These are phyloP conservation scores for Tadarida brasiliensis DNA, from an alignment of 2,797 vertebrate genomes.

Conservation along the genomic window DNA sequence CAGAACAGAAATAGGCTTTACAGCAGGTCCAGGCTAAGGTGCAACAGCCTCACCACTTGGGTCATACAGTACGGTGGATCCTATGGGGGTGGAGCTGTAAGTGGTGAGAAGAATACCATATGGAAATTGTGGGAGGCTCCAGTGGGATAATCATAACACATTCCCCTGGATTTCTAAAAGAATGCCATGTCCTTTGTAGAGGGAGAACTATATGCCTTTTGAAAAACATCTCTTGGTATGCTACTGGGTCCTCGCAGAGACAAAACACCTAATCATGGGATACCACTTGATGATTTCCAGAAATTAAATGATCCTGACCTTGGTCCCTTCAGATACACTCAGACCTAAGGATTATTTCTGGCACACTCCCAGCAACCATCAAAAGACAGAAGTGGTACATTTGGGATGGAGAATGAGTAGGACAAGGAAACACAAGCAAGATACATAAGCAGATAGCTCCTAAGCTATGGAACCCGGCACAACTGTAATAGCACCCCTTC, in stretches of 20 bases:
- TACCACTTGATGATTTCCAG: neutral
- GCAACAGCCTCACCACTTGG: rapidly evolving
- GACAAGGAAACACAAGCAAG: neutral
- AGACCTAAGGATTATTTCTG: neutral
- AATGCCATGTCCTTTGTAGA: neutral
- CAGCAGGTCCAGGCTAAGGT: neutral
- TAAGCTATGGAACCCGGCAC: neutral
- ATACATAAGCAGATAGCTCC: neutral
- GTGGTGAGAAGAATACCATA: neutral
- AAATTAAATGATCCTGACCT: neutral
- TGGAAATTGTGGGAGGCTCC: neutral
- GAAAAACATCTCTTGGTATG: neutral
- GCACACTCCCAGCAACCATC: neutral
- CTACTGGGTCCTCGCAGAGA: neutral
- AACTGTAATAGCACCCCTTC: rapidly evolving
- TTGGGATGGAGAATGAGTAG: neutral
- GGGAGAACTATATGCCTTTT: neutral
- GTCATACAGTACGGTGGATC: neutral
- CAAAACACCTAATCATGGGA: neutral
- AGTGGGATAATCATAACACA: neutral
- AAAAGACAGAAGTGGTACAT: neutral
- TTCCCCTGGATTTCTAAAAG: neutral
- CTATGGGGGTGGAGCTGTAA: neutral
- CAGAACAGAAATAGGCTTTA: neutral
- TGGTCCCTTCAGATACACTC: neutral